A percentile compares a stretch with the other conserved stretches of the same genome.
phyloP scores from a whole-genome alignment of 2,888 invertebrate species.

The Artemia sinica region DNA sequence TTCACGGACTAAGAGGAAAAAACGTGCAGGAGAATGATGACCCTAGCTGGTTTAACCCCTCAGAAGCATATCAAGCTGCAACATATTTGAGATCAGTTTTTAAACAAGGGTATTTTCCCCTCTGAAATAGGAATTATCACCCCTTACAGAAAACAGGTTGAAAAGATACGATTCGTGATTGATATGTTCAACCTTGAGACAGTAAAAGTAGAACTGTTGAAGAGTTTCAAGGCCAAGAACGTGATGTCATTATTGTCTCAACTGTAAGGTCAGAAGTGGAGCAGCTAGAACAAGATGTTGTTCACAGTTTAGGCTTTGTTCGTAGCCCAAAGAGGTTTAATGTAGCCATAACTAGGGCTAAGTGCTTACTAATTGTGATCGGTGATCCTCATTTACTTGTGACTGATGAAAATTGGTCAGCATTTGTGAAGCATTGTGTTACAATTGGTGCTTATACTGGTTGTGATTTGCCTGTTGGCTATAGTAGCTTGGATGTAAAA shows the following conservation, averaged over 20 bases:
- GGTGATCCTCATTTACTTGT: conserved; percentile 34
- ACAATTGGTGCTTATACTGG: conserved; percentile 48
- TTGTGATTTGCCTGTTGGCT: conserved; percentile 40
- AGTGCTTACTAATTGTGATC: conserved; percentile 33
- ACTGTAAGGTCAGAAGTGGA: conserved; percentile 38
- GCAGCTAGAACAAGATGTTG: conserved; percentile 28
- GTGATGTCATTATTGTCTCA: conserved; percentile 51
- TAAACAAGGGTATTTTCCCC: conserved; percentile 40
- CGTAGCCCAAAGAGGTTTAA: conserved; percentile 42
- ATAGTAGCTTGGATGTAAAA: conserved; percentile 14
- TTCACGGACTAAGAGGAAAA: conserved; percentile 32
- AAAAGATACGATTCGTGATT: conserved; percentile 42
- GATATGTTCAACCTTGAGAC: conserved; percentile 33
- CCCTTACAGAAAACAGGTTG: conserved; percentile 72
- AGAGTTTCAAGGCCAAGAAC: conserved; percentile 70
- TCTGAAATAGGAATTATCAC: conserved; percentile 75
- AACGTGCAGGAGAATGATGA: conserved; percentile 47
- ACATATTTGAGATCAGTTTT: conserved; percentile 45
- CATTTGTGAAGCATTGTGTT: conserved; percentile 43
- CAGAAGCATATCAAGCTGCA: conserved; percentile 52
- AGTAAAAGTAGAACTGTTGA: conserved; percentile 60
- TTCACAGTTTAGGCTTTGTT: conserved; percentile 50
- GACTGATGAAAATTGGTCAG: conserved; percentile 49
- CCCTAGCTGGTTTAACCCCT: conserved; percentile 75
- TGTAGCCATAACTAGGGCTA: conserved; percentile 34